Evolutionary conservation across 2,113 vertebrate genomes (phyloP), one percentile per base, ranked within the genome.

Genomic region (Vireo altiloquus): DNA sequence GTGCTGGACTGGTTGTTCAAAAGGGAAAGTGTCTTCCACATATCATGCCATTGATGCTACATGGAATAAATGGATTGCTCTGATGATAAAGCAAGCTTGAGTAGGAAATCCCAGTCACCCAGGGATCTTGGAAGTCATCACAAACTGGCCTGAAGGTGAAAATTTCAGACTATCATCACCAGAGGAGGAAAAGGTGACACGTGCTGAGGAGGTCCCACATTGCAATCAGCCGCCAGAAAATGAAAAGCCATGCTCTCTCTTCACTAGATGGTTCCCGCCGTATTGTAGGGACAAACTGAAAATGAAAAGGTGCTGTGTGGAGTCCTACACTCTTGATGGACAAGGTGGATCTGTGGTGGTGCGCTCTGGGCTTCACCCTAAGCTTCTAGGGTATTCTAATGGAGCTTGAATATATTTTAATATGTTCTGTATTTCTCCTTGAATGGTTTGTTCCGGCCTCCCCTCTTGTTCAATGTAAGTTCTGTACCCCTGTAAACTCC

Each of bases 191-290:
- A 30, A 40, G 6, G 3, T n/a, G 37, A 21, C 13, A 49, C 9
- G 12, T 74, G 28, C n/a, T 75, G 19, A 40, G 30, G 20, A 40
- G 20, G 15, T 49, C 13, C 30, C 39, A n/a, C 13, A 24, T 10
- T 24, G 30, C 15, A n/a, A 20, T 35, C 40, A 74, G 42, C 28
- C 40, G 12, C 15, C 59, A 57, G 30, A 57, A 75, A 57, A 24
- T n/a, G 12, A 20, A 74, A 64, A 56, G 15, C 0, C 0, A 10
- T 39, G 11, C 2, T 0, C 12, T n/a, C 15, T 49, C 19, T 30
- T 75, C 50, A 65, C 28, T 8, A 42, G 23, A 19, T 47, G 7
- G 7, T 10, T 74, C 18, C 50, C 39, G 3, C 33, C 8, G 4
- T 56, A 49, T 24, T 40, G 35, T n/a, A n/a, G 15, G 30, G 19